A percentile compares a stretch with the other conserved stretches of the same genome.
These are phyloP conservation scores for Sylvia atricapilla DNA, from an alignment of 2,113 vertebrate species.

Conservation along the genomic window DNA sequence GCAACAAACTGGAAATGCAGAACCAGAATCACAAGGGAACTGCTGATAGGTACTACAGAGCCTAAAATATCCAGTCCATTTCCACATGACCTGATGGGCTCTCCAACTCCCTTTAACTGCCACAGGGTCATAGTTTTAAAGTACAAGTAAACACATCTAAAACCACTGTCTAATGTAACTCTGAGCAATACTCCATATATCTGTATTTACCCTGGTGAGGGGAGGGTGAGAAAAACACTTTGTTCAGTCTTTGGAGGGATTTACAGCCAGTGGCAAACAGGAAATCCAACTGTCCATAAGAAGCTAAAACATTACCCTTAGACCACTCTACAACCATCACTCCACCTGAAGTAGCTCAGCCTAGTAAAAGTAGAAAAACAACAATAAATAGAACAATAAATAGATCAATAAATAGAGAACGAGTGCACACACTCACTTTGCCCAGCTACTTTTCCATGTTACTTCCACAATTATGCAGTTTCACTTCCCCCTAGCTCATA, in stretches of 20 bases:
- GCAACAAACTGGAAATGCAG: not conserved
- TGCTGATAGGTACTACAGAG: not conserved
- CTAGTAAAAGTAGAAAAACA: not conserved
- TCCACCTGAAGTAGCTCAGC: not conserved
- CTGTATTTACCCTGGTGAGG: not conserved
- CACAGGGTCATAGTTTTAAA: not conserved
- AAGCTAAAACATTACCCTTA: not conserved
- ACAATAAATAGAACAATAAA: not conserved
- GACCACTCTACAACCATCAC: not conserved
- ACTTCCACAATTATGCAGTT: not conserved
- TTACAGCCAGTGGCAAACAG: not conserved
- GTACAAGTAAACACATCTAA: not conserved
- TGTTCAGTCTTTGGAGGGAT: not conserved
- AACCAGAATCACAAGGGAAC: not conserved
- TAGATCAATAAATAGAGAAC: not conserved
- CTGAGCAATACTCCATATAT: not conserved
- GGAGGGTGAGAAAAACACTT: not conserved
- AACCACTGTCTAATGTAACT: not conserved
- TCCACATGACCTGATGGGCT: not conserved
- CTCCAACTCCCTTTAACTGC: not conserved
- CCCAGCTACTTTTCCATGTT: not conserved
- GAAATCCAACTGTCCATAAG: not conserved
- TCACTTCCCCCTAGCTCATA: not conserved
- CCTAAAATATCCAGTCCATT: not conserved
- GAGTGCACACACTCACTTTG: not conserved